Percentiles rank a stretch among this genome's conserved stretches.
These are phyloP conservation scores for Oxygymnocypris stewartii DNA, from an alignment of 2,113 vertebrate species.

Conservation along the genomic window DNA sequence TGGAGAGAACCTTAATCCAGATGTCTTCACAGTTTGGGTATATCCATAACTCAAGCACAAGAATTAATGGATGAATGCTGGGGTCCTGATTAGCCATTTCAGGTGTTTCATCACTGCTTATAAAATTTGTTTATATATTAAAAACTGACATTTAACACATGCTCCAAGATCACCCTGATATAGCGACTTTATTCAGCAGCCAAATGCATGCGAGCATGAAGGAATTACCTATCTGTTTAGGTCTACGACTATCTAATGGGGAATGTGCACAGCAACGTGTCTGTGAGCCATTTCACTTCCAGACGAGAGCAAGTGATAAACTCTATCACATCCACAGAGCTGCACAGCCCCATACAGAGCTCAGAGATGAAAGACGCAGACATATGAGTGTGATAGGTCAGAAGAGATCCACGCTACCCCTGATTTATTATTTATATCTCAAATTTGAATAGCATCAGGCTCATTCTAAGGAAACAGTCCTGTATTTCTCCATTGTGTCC, in stretches of 20 bases:
- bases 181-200: constrained; percentile 21
- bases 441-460: not conserved
- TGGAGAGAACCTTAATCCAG: not conserved
- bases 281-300: constrained; percentile 43
- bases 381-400: constrained; percentile 12
- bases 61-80: constrained; percentile 28
- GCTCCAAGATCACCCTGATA: not conserved
- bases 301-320: constrained; percentile 47
- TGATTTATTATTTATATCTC: not conserved
- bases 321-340: constrained; percentile 43
- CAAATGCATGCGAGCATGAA: constrained; percentile 24
- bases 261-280: constrained; percentile 26
- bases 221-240: constrained; percentile 37
- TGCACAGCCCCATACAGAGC: constrained; percentile 5
- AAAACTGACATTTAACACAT: constrained; percentile 14
- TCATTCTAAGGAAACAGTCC: not conserved
- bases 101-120: constrained; percentile 14
- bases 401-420: constrained; percentile 12
- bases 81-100: constrained; percentile 15
- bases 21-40: constrained; percentile 25
- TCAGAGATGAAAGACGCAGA: constrained; percentile 42
- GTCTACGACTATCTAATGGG: constrained; percentile 24
- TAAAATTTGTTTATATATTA: constrained; percentile 12
- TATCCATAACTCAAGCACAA: constrained; percentile 44
- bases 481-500: not conserved